Evolutionary conservation across 2,888 invertebrate genomes (phyloP).

Genomic region (Phalangium opilio): DNA sequence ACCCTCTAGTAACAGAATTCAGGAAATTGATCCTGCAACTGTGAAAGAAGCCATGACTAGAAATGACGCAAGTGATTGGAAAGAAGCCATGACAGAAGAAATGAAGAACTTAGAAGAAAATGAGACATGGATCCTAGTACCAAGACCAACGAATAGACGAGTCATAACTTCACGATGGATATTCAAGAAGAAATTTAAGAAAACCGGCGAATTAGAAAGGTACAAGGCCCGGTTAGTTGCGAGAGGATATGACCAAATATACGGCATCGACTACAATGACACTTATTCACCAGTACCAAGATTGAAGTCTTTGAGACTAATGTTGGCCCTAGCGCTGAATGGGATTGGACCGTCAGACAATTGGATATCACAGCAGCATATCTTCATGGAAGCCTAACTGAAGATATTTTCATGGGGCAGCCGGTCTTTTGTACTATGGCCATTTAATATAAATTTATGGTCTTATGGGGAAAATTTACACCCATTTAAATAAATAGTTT

Average conservation of each 20-base stretch:
- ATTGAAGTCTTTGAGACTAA: slow-evolving; percentile 1
- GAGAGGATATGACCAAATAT: slow-evolving; percentile 2
- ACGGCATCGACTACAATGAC: slow-evolving; percentile 3
- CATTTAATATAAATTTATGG: too few relatives aligned
- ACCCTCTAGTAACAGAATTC: too few relatives aligned
- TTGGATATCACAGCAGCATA: too few relatives aligned
- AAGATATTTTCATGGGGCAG: too few relatives aligned
- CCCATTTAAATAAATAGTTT: too few relatives aligned
- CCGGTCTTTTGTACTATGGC: too few relatives aligned
- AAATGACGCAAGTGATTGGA: slow-evolving; percentile 2
- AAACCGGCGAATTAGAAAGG: slow-evolving; percentile 6
- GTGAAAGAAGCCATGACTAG: slow-evolving; percentile 3
- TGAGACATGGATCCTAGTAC: slow-evolving; percentile 4
- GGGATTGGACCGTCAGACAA: too few relatives aligned
- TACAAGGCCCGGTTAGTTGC: slow-evolving; percentile 22
- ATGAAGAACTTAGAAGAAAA: neutral
- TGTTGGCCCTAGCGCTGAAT: slow-evolving; percentile 5
- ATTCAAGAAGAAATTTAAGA: neutral
- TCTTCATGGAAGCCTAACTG: too few relatives aligned
- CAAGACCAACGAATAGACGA: slow-evolving; percentile 2
- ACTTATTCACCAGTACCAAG: neutral
- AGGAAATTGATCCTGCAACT: slow-evolving; percentile 3
- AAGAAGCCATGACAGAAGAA: slow-evolving; percentile 4
- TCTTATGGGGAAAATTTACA: too few relatives aligned
- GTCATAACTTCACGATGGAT: slow-evolving; percentile 1